Evolutionary conservation across 2,113 vertebrate genomes (phyloP), one percentile per base, ranked within the genome.

Genomic region (Dinomys branickii): DNA sequence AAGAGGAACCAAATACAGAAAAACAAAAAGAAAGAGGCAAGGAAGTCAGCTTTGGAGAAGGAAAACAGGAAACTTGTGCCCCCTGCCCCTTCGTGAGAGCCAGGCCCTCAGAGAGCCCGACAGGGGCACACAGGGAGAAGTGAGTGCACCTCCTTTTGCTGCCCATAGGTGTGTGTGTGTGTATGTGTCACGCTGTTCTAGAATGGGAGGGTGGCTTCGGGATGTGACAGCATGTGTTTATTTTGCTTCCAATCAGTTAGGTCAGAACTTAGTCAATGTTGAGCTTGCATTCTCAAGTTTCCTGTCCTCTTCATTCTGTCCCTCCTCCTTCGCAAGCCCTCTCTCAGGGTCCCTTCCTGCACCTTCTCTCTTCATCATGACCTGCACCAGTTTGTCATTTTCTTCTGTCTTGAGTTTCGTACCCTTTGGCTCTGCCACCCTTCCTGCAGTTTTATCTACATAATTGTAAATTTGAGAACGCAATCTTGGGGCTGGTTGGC

Each of bases 1-100:
- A 99, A 87, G 99, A 99, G 75, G 99, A 99, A 17, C 95, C 98
- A 87, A 97, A 98, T 89, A 98, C 98, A 85, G 99, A 99, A 97
- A 99, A 99, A 65, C 98, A 99, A 33, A 99, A 99, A 97, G 99
- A 99, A 88, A 99, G 99, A 99, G 98, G 97, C 85, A 99, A 99
- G 95, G 98, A 98, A 41, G 98, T 97, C 61, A 99, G 99, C 58
- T 67, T 26, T 14, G 99, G 99, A 83, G 99, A 99, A 67, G 98
- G 94, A 83, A 99, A 99, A 94, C 99, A 98, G 99, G 99, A 99
- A 89, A 99, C 99, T 97, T 63, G 98, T 7, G 91, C 97, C 58
- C 71, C 96, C 59, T 96, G 98, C 85, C 98, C 98, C 47, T 98
- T 98, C 91, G 93, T 98, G 88, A 99, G 99, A 98, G 97, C 98